Evolutionary conservation across 2,113 vertebrate species (phyloP), one percentile per base, ranked within the genome.

Genomic region (Corapipo altera): DNA sequence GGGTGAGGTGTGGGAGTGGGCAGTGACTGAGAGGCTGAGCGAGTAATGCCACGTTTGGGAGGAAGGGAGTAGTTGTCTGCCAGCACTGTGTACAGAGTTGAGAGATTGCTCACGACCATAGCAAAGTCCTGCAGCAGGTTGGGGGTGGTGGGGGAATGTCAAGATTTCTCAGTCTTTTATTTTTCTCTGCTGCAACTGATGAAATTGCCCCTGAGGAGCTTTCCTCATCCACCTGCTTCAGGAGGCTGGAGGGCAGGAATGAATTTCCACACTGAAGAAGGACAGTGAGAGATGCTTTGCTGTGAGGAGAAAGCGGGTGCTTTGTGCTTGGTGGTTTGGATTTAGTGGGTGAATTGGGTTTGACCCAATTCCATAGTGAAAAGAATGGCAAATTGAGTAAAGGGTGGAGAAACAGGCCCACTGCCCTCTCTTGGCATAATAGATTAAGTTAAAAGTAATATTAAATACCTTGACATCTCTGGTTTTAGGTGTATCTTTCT

Each of bases 81-180:
- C 6, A 37, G 62, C 75, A 14, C 51, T 92, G 82, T 92, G 96
- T 83, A 46, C 92, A 88, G 91, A 70, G 92, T 76, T 97, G 95
- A 88, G 90, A n/a, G 71, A 41, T 80, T 69, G 85, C 83, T 95
- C 88, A 76, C 2, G 17, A 23, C 71, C 64, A 9, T 54, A 30
- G 71, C 55, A 5, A 84, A 73, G 94, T 83, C 88, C 95, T 89
- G 80, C 61, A 78, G 73, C 37, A 28, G 44, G 30, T n/a, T 57
- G 37, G 35, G 74, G 81, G 74, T 64, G 85, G 37, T 5, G 1
- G 49, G 65, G 64, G 41, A 57, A 83, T 41, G 72, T 54, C 75
- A 24, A 8, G 20, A 44, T 83, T 92, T 80, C 59, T 76, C 37
- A 27, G 94, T 32, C 46, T 16, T 82, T 69, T 65, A 1, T 44